These are phyloP conservation scores for Tringa solitaria DNA, from an alignment of 2,113 vertebrate species.

Conservation along the genomic window DNA sequence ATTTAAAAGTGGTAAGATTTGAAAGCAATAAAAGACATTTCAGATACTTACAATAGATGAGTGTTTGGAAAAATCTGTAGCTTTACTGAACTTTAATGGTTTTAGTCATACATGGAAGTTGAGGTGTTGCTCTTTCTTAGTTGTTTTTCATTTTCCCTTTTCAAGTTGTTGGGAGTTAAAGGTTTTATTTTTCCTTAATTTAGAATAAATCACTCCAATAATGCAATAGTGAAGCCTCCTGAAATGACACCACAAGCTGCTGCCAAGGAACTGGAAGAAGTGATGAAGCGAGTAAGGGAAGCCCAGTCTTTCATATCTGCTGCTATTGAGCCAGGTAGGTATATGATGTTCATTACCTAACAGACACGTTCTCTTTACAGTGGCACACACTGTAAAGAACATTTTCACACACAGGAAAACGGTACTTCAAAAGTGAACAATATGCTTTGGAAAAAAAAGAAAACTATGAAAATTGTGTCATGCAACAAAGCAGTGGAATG, in stretches of 20 bases:
- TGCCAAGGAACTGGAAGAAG: conserved; percentile 92
- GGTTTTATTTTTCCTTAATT: background rate
- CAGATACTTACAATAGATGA: background rate
- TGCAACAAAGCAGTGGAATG: background rate
- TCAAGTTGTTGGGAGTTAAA: background rate
- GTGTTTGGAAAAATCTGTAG: background rate
- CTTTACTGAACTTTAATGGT: background rate
- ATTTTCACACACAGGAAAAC: background rate
- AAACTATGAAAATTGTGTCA: background rate
- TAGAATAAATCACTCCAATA: conserved; percentile 99
- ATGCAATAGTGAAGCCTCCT: conserved; percentile 97
- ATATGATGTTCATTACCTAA: background rate
- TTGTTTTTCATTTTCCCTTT: background rate
- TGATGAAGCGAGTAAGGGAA: conserved; percentile 94
- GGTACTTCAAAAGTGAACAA: background rate
- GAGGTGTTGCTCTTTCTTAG: background rate
- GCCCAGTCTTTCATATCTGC: conserved; percentile 93
- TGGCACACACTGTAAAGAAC: background rate
- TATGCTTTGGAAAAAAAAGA: background rate
- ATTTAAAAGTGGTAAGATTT: background rate
- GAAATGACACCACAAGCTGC: conserved; percentile 96
- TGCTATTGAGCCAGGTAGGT: conserved; percentile 90
- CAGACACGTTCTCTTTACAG: background rate
- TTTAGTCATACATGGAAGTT: rapidly evolving
- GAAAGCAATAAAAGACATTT: background rate